Base-by-base conservation (phyloP, 2,888 invertebrate species). In the Malachius bipustulatus region DNA sequence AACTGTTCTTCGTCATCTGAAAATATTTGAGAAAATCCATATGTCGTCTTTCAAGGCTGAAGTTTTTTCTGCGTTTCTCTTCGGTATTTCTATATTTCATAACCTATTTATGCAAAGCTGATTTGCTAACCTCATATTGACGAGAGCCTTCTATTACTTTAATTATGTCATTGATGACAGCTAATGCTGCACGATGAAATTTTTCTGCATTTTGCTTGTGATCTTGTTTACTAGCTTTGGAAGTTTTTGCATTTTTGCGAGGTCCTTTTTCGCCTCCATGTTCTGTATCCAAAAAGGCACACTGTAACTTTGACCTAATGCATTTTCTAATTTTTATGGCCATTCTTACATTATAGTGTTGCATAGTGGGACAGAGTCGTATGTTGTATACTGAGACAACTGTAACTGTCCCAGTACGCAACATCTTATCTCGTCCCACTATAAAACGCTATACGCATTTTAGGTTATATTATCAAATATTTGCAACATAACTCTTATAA, bases 21-120 rank as follows among this genome's bases (percentile, higher is more conserved):
- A 19, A 19, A 19, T 6, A 19, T 19, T 19, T 19, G 24, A 19
- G 24, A 19, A 19, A 19, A 19, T n/a, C n/a, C 24, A 19, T n/a
- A 19, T 19, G 24, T 19, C n/a, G 24, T 19, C 24, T 8, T 19
- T 19, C 24, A 19, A 19, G n/a, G 24, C 24, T 19, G n/a, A 19
- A 19, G 24, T 19, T 19, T 19, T 19, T n/a, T 19, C 24, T 19
- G 24, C 24, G n/a, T 19, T 19, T 16, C 14, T 14, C 4, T 12
- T 31, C 11, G 12, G 12, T 14, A 14, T 31, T 31, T 31, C 14
- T 11, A 12, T 31, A 14, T 12, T 14, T 13, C 31, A 31, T 14
- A 12, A 28, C 29, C 6, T 28, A 8, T 28, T 11, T n/a, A 28
- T n/a, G 10, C 29, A 28, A 28, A 19, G 24, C 24, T n/a, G 24